These are phyloP conservation scores for Amphiprion ocellaris DNA, from an alignment of 2,113 vertebrate species.

Conservation along the genomic window DNA sequence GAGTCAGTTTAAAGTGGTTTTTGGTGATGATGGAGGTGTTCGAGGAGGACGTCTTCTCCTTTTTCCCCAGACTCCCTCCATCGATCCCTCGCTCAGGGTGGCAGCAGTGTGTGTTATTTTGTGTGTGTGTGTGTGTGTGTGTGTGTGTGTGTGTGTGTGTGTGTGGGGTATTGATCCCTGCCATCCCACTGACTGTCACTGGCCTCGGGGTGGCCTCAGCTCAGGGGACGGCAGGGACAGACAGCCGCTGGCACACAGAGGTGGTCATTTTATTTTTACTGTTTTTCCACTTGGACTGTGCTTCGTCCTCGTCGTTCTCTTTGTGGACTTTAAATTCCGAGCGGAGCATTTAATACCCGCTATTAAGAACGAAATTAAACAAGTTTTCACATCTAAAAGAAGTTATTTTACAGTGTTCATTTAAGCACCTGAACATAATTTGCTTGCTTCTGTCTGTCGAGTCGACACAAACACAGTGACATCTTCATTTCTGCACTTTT, in stretches of 20 bases:
- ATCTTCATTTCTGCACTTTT: too few species aligned
- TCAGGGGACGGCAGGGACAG: constrained; percentile 69
- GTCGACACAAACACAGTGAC: too few species aligned
- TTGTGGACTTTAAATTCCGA: too few species aligned
- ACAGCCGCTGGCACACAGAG: constrained; percentile 73
- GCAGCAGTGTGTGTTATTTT: constrained; percentile 13
- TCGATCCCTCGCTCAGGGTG: constrained; percentile 52
- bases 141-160: not conserved
- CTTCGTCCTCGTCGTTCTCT: too few species aligned
- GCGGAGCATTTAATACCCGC: too few species aligned
- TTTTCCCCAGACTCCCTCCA: constrained; percentile 34
- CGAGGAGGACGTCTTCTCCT: constrained; percentile 16
- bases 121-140: constrained; percentile 7
- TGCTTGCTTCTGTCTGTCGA: too few species aligned
- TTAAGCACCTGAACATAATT: too few species aligned
- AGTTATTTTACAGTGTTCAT: too few species aligned
- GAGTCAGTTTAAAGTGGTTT: not conserved
- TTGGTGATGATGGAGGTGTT: constrained; percentile 12
- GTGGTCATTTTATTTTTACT: constrained; percentile 20
- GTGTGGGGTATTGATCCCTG: constrained; percentile 58
- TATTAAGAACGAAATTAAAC: too few species aligned
- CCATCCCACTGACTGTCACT: constrained; percentile 66
- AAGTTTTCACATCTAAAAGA: too few species aligned
- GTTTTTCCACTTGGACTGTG: not conserved
- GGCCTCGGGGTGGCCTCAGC: constrained; percentile 80